These are phyloP conservation scores for Terrapene triunguis DNA, from an alignment of 2,113 vertebrate species.

Conservation along the genomic window DNA sequence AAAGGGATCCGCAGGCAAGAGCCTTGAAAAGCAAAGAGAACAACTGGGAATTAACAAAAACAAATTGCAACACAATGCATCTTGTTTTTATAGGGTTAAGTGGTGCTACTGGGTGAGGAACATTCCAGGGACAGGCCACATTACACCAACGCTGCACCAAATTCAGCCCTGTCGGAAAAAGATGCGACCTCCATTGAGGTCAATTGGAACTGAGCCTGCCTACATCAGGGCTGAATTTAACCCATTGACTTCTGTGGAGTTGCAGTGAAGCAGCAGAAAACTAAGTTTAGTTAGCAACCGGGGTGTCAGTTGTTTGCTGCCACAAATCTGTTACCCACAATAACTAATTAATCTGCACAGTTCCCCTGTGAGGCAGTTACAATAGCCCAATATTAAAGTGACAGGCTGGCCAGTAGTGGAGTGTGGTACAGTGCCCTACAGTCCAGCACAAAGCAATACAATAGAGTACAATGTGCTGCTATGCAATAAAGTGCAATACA, in stretches of 20 bases:
- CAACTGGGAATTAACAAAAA: background rate
- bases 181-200: background rate
- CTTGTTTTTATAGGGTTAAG: background rate
- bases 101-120: background rate
- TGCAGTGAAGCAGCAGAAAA: background rate
- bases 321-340: background rate
- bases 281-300: background rate
- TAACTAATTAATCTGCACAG: background rate
- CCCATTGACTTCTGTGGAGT: background rate
- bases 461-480: background rate
- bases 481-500: conserved; percentile 5
- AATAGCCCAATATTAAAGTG: background rate
- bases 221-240: background rate
- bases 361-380: background rate
- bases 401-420: background rate
- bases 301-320: background rate
- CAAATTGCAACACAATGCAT: background rate
- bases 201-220: background rate
- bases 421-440: conserved; percentile 11
- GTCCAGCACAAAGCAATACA: background rate
- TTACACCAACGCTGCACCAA: background rate
- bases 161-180: background rate
- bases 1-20: conserved; percentile 29
- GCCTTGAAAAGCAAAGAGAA: conserved; percentile 29
- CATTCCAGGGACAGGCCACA: background rate